Base-by-base conservation (phyloP, 2,113 vertebrate species). In the Sylvilagus bachmani region DNA sequence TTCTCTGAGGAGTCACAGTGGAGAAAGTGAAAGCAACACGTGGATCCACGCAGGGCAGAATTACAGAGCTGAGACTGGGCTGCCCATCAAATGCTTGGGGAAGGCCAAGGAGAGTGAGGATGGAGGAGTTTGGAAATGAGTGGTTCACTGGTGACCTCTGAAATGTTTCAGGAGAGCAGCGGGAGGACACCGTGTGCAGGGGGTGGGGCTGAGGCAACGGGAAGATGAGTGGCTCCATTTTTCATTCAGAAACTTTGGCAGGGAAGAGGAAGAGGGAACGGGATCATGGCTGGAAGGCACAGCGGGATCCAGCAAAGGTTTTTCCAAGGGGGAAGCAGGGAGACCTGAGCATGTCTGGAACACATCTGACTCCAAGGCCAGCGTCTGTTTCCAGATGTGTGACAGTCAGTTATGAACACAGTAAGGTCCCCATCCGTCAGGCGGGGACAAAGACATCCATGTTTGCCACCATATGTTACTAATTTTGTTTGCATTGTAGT, bases 261-360 rank as follows among this genome's bases (percentile, higher is more conserved):
- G 67, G 74, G 81, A 75, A 91, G 91, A 93, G 92, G 88, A 94
- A 93, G 93, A 85, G 62, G 64, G 94, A 87, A 86, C 90, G 73
- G 92, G 78, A 84, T 73, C 77, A 0, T 90, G 91, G 96, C 96
- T 97, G 96, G 92, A 96, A 95, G 97, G 94, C 96, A 75, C 91
- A 96, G 97, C 94, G 80, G 93, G 95, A 75, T 83, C 90, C 94
- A 89, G 93, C 89, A 93, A 91, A 96, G 93, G 95, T 89, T 94
- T 95, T 96, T 95, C 83, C 92, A 87, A 93, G 77, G 75, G 92
- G 89, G 61, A 29, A 51, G 70, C 1, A n/a, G 51, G 83, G 95
- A 89, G 64, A 80, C 33, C 53, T 10, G 27, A 38, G 90, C 27
- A 25, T 36, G 93, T 96, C 95, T 93, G 97, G 96, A 96, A 94